Evolutionary conservation across 2,113 vertebrate species (phyloP).

Genomic region (Tylochromis polylepis): DNA sequence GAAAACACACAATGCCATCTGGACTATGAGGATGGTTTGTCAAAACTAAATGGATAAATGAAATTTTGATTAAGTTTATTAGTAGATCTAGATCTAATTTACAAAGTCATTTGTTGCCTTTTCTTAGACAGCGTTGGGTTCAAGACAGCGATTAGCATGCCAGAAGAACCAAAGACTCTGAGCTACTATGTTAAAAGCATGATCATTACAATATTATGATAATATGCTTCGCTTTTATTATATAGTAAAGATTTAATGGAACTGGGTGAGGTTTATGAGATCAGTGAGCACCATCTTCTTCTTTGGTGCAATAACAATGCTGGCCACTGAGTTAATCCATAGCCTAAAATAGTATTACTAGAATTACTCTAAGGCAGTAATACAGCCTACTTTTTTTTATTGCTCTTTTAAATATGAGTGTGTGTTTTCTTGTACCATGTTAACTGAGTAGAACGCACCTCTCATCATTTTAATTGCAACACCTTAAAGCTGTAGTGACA

Average conservation of each 20-base stretch:
- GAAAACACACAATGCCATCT: slow-evolving; percentile 79
- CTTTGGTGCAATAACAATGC: neutral
- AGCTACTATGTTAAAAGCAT: neutral
- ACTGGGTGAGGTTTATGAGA: slow-evolving; percentile 24
- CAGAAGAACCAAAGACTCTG: slow-evolving; percentile 5
- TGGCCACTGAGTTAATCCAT: neutral
- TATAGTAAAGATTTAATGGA: slow-evolving; percentile 35
- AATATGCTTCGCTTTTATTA: slow-evolving; percentile 25
- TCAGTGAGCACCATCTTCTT: neutral
- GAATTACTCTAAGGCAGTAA: neutral
- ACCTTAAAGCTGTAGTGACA: neutral
- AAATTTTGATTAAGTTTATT: slow-evolving; percentile 86
- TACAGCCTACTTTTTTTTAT: neutral
- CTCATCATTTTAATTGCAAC: neutral
- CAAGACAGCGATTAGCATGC: slow-evolving; percentile 65
- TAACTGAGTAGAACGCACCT: neutral
- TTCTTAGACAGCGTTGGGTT: slow-evolving; percentile 66
- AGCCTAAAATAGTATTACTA: neutral
- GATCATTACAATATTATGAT: slow-evolving; percentile 35
- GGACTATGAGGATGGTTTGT: slow-evolving; percentile 79
- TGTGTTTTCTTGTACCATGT: neutral
- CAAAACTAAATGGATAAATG: slow-evolving; percentile 83
- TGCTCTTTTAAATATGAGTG: neutral
- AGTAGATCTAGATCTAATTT: slow-evolving; percentile 73
- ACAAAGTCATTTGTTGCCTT: slow-evolving; percentile 73